phyloP scores from a whole-genome alignment of 1,140 invertebrate genomes.

The Ruditapes philippinarum region DNA sequence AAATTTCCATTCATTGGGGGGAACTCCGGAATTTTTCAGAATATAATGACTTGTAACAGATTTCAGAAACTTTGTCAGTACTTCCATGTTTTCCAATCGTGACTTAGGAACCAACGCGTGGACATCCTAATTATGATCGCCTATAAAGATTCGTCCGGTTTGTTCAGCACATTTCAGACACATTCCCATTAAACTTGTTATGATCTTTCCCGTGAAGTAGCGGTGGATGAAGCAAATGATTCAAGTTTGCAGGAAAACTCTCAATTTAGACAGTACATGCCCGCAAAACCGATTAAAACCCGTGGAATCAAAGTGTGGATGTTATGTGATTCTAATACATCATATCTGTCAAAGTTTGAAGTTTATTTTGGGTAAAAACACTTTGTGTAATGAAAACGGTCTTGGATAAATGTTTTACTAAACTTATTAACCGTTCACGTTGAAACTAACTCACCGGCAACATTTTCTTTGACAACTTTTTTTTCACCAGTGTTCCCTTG shows the following conservation, averaged over 20 bases:
- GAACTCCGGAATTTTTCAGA: slow-evolving; percentile 10
- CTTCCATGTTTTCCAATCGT: slow-evolving; percentile 57
- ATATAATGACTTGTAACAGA: slow-evolving; percentile 31
- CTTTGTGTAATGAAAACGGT: not conserved
- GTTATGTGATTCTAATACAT: slow-evolving; percentile 55
- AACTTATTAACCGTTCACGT: not conserved
- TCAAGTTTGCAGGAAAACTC: slow-evolving; percentile 85
- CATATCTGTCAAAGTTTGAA: slow-evolving; percentile 39
- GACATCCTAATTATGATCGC: slow-evolving; percentile 48
- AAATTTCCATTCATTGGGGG: no score
- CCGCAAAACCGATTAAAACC: slow-evolving; percentile 85
- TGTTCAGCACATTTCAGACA: slow-evolving; percentile 83
- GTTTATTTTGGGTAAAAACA: not conserved
- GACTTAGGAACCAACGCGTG: not conserved
- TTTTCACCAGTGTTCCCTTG: not conserved
- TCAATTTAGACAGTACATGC: slow-evolving; percentile 86
- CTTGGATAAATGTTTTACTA: not conserved
- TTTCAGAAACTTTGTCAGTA: slow-evolving; percentile 64
- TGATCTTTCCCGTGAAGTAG: no score
- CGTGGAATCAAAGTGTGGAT: slow-evolving; percentile 86
- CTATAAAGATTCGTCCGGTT: slow-evolving; percentile 62
- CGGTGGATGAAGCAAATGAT: no score
- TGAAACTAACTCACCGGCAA: not conserved
- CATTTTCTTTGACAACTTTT: slow-evolving; percentile 5
- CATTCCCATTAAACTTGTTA: no score